Evolutionary conservation across 2,797 vertebrate species (phyloP), one percentile per base, ranked within the genome.

Genomic region (Tangara arthus): DNA sequence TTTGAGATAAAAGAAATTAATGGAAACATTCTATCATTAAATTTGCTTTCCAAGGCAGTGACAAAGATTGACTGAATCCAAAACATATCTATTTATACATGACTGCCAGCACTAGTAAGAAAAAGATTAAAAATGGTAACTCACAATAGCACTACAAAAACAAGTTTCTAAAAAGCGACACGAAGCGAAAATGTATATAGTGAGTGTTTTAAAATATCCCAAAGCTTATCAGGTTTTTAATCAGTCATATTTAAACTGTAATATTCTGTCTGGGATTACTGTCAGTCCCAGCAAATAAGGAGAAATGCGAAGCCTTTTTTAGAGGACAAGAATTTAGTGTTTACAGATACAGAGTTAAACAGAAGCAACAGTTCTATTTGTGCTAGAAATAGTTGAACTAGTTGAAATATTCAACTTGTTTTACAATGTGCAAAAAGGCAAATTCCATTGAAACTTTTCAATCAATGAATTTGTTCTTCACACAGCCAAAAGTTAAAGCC

Each of bases 1-100:
- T 91, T 81, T 73, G 30, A 86, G 39, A 77, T 78, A 88, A 93
- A 79, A 47, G 22, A 71, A 59, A 90, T 91, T 69, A 93, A 68
- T 0, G 0, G 68, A 95, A 94, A 60, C 18, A 65, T 70, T 82
- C 37, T 73, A 14, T 63, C 71, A 89, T 73, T 95, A 77, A 66
- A 82, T 78, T 82, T 87, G 22, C 56, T 85, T 89, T 94, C 52
- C 37, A 64, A 80, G 44, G 30, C 66, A 77, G 15, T 53, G 56
- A 78, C 41, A 77, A 41, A 85, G 64, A 84, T 17, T 91, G 91
- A 73, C 49, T 86, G 53, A 87, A 89, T 93, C 37, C 37, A 59
- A 82, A 91, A 77, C 46, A 70, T 24, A 12, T 39, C 41, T 87
- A 47, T 75, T 79, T 92, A 73, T 56, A 77, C 24, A 49, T 21